Percentiles rank a stretch among this genome's conserved stretches.
Conservation (phyloP, 2,888 invertebrate genomes). For the Colostygia pectinataria region DNA sequence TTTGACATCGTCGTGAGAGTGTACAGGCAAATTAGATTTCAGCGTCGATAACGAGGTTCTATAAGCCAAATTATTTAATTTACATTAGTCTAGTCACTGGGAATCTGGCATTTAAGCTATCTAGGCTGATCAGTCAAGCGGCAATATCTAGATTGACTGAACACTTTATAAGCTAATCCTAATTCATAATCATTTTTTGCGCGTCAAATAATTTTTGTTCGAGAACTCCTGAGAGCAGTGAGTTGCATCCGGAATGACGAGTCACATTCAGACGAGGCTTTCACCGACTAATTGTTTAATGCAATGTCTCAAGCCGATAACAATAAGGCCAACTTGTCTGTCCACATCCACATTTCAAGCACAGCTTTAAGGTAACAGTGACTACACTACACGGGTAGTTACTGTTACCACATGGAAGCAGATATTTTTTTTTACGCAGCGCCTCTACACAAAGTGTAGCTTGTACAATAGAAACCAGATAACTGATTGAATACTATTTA, state of each 20-base stretch:
- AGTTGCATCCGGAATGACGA: constrained; percentile 59
- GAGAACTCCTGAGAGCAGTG: constrained; percentile 18
- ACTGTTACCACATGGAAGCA: too few species aligned
- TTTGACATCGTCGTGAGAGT: constrained; percentile 19
- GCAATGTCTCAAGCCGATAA: constrained; percentile 48
- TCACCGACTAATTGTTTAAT: constrained; percentile 66
- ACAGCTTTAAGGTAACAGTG: constrained; percentile 13
- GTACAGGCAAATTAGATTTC: constrained; percentile 22
- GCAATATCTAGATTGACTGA: constrained; percentile 76
- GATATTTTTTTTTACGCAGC: too few species aligned
- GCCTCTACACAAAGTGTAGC: too few species aligned
- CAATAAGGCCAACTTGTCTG: constrained; percentile 73
- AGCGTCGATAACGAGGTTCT: constrained; percentile 27
- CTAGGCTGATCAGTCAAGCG: constrained; percentile 76
- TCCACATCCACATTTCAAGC: constrained; percentile 45
- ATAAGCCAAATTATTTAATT: constrained; percentile 35
- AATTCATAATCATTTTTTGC: constrained; percentile 74
- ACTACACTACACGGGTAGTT: background rate
- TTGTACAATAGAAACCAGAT: too few species aligned
- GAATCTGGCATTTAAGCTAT: constrained; percentile 82
- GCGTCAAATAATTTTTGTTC: constrained; percentile 47
- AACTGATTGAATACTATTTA: too few species aligned
- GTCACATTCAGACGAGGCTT: constrained; percentile 62
- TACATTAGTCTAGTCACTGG: constrained; percentile 65
- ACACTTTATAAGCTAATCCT: constrained; percentile 78